Evolutionary conservation across 1,140 invertebrate species (phyloP).

Genomic region (Dolichoris vasculosae): DNA sequence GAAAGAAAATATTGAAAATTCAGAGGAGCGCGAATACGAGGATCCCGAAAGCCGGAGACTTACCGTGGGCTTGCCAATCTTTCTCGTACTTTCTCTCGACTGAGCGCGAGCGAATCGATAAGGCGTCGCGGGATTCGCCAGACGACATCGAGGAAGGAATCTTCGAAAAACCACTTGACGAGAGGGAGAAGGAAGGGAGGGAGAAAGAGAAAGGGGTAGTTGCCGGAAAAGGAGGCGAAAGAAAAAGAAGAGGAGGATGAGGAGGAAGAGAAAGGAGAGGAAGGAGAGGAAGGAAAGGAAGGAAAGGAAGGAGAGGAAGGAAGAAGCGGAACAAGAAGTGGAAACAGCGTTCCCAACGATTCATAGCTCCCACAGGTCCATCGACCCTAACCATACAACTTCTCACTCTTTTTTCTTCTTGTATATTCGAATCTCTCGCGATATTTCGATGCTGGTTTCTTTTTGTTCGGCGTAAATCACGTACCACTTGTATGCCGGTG

Average conservation of each 20-base stretch:
- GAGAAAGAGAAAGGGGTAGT: slow-evolving; percentile 31
- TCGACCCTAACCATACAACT: slow-evolving; percentile 50
- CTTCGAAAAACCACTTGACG: slow-evolving; percentile 50
- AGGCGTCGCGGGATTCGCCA: slow-evolving; percentile 54
- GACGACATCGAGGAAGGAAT: slow-evolving; percentile 53
- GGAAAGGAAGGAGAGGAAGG: background rate
- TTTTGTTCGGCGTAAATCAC: slow-evolving; percentile 35
- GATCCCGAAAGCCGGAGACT: slow-evolving; percentile 23
- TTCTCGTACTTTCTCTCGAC: background rate
- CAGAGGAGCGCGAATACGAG: background rate
- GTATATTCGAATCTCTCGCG: background rate
- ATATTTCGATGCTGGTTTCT: slow-evolving; percentile 10
- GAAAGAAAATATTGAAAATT: slow-evolving; percentile 53
- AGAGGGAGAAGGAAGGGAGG: slow-evolving; percentile 35
- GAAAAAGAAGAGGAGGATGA: slow-evolving; percentile 10
- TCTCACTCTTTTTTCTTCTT: slow-evolving; percentile 20
- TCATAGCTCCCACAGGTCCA: slow-evolving; percentile 47
- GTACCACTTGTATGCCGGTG: background rate
- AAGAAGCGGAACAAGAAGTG: background rate
- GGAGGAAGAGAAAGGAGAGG: background rate
- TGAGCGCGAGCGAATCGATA: slow-evolving; percentile 56
- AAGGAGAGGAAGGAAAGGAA: slow-evolving; percentile 34
- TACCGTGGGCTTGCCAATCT: slow-evolving; percentile 41
- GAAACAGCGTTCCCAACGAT: slow-evolving; percentile 43
- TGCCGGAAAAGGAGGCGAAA: background rate